These are phyloP conservation scores for Vanessa tameamea DNA, from an alignment of 1,140 invertebrate species.

Conservation along the genomic window DNA sequence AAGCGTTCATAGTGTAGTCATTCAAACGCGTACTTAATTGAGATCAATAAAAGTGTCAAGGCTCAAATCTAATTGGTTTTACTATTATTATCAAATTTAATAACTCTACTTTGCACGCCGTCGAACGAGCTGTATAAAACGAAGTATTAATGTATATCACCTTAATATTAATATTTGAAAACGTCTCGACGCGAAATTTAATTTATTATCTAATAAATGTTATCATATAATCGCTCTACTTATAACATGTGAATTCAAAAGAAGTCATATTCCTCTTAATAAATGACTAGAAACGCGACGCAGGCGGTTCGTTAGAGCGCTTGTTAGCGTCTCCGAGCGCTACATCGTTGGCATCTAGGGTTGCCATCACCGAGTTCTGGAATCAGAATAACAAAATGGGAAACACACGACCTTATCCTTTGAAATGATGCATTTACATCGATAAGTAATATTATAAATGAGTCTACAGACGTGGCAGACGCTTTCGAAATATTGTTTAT, in stretches of 20 bases:
- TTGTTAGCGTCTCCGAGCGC: constrained; percentile 12
- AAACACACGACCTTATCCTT: background rate
- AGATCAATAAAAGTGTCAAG: too few relatives aligned
- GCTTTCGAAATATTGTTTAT: too few relatives aligned
- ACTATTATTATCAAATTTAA: too few relatives aligned
- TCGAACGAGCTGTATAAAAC: too few relatives aligned
- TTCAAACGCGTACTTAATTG: too few relatives aligned
- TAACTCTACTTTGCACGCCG: too few relatives aligned
- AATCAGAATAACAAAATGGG: background rate
- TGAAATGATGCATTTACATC: background rate
- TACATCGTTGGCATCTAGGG: background rate
- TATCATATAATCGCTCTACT: background rate
- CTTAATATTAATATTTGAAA: too few relatives aligned
- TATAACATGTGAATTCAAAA: background rate
- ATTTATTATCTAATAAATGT: background rate
- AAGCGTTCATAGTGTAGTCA: too few relatives aligned
- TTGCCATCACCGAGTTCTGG: background rate
- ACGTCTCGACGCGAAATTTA: background rate
- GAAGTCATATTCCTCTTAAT: constrained; percentile 1
- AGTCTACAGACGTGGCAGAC: too few relatives aligned
- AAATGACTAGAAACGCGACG: constrained; percentile 7
- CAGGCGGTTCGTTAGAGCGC: constrained; percentile 18
- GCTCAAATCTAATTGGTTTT: too few relatives aligned
- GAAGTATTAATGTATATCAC: too few relatives aligned
- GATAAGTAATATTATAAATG: background rate